Base-by-base conservation (phyloP, 2,797 vertebrate species). In the Euthynnus affinis region DNA sequence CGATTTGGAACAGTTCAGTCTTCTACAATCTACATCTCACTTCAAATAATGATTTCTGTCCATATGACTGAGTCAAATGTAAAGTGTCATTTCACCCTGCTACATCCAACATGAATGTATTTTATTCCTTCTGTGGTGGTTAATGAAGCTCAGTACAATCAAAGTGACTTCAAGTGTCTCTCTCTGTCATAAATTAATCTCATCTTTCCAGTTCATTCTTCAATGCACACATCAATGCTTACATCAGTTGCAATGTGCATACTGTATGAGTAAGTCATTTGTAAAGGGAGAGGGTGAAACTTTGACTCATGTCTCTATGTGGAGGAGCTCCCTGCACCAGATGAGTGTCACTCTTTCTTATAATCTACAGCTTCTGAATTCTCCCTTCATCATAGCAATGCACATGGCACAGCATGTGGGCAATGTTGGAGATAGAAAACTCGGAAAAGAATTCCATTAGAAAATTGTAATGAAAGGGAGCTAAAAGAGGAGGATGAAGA, bases 321-420 rank as follows among this genome's bases (percentile, higher is more conserved):
- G 46, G 20, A 60, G 66, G 18, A 72, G 37, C 56, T 55, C 66
- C 42, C 51, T 27, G 51, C 25, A 62, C 29, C 37, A 44, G 68
- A 76, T 40, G 22, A 68, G 14, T 23, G 52, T 60, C 73, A 44
- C 34, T 51, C 48, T 60, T 58, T 67, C 44, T 59, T 18, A 40
- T 68, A 74, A 49, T 37, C 72, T 62, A 37, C 76, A 67, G 53
- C 57, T 51, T 56, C 61, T 22, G 63, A 37, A 77, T 79, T 61
- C 48, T 44, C 4, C 14, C 57, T 80, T 71, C 46, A 42, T 74
- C 68, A 56, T 32, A 20, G 32, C 64, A 32, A 68, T 23, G 40
- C 80, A 80, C 78, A 71, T 51, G 69, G 48, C 74, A 64, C 67
- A 71, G 82, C 81, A 77, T 79, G 83, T 62, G 71, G 66, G 12